Evolutionary conservation across 2,797 vertebrate genomes (phyloP), one percentile per base, ranked within the genome.

Genomic region (Smutsia temminckii): DNA sequence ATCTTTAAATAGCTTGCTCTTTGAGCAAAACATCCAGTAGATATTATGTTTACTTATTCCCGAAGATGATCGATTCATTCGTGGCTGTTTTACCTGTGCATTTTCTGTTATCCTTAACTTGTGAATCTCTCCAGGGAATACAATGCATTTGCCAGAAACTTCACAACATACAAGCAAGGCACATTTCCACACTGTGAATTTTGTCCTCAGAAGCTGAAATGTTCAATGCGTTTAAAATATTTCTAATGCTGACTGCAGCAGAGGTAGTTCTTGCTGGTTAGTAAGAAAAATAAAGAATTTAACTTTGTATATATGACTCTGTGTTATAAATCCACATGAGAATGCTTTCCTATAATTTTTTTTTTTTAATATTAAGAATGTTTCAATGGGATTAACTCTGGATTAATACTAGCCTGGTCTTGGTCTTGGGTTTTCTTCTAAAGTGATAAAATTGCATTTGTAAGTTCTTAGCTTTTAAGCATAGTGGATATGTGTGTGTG

Each of bases 11-110:
- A 77, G 46, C 79, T 93, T 87, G 69, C 40, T 89, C 53, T 95
- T 79, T 61, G 23, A 92, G 32, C 18, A 92, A 93, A 34, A 29
- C 6, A 63, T 68, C 87, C 57, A 79, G 20, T 25, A 85, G 72
- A 74, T n/a, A 32, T 37, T 85, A 51, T 83, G 40, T 87, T 90
- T 94, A 93, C 85, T 95, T 93, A 78, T 85, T 93, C 93, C 66
- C 80, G 59, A 91, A 91, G 68, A 83, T 4, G 17, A 86, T 79
- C 63, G 53, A 87, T 87, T 25, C 37, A 93, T 77, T 94, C 89
- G 20, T 93, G 55, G 37, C 46, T 83, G 8, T 57, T 95, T 92
- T 79, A 85, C 46, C 89, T 85, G 25, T 37, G 14, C 37, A 85
- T 92, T 89, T 87, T 87, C 53, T 89, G 46, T 93, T 84, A 69